phyloP scores from a whole-genome alignment of 1,140 invertebrate genomes.

The Aphelenchoides besseyi region DNA sequence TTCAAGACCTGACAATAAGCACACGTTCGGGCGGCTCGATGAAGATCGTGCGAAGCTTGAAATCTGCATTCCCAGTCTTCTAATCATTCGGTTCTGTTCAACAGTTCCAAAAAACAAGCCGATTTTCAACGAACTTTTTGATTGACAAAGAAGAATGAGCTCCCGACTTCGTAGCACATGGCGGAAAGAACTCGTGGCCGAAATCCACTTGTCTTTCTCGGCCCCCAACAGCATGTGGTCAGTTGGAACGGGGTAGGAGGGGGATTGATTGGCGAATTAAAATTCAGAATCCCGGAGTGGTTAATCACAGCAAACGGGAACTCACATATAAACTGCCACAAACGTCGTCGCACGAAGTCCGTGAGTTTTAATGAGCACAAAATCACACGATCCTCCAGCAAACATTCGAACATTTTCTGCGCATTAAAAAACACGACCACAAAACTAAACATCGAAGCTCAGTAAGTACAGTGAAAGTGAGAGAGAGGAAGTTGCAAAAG shows the following conservation, averaged over 20 bases:
- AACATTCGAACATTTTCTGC: slow-evolving; percentile 14
- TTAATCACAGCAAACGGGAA: no score
- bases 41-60: no score
- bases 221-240: slow-evolving; percentile 5
- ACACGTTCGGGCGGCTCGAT: no score
- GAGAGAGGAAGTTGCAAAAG: no score
- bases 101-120: no score
- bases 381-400: slow-evolving; percentile 20
- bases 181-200: background rate
- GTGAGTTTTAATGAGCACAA: slow-evolving; percentile 15
- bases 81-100: no score
- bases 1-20: no score
- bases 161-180: slow-evolving; percentile 5
- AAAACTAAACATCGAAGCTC: background rate
- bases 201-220: background rate
- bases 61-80: no score
- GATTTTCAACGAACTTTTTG: background rate
- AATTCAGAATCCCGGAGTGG: no score
- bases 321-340: slow-evolving; percentile 17
- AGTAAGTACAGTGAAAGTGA: background rate
- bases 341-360: slow-evolving; percentile 16
- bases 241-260: background rate
- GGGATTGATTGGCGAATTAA: no score
- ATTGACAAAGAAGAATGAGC: background rate
- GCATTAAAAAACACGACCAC: background rate